Evolutionary conservation across 1,140 invertebrate species (phyloP), one percentile per base, ranked within the genome.

Genomic region (Aphaenogaster rudis): DNA sequence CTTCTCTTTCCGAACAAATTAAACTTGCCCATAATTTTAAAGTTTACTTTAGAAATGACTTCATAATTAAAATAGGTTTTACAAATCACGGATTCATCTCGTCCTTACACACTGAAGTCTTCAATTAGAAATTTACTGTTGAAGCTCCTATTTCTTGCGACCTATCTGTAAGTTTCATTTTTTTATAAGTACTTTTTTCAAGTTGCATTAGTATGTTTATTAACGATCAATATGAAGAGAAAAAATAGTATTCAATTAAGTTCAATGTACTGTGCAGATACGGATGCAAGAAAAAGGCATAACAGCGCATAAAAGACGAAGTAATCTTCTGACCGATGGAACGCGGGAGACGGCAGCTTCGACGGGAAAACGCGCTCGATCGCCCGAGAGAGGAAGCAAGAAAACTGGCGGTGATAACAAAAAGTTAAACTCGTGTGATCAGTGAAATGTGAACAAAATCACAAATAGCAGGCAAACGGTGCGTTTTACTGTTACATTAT

Each of bases 401-500:
- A 79, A 86, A 63, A 88, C 79, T 57, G 61, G 15, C 36, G n/a
- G 42, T 72, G 80, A 61, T 50, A 52, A 77, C 42, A 85, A 77
- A 77, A 74, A 76, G 48, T 85, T 85, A 39, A 76, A 85, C 71
- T 85, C 71, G 71, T 63, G 71, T 85, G 28, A 77, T 77, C 81
- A 77, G 82, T 57, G 50, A 69, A 80, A 80, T 48, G 63, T 86
- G 63, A 86, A 77, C 48, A 74, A 90, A 88, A 85, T 86, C 57
- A 69, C 61, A 71, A 88, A 71, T 64, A 72, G 84, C 88, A 82
- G 39, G 63, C 69, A 61, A 86, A 82, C 52, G 63, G 77, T 79
- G 88, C 89, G 39, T 39, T 77, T 81, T 42, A 59, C 89, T 66
- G 86, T 67, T 64, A 71, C 54, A 36, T 76, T 61, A 77, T 81